A percentile compares a stretch with the other conserved stretches of the same genome.
Evolutionary conservation across 2,888 invertebrate genomes (phyloP).

Genomic region (Ectemnius lituratus): DNA sequence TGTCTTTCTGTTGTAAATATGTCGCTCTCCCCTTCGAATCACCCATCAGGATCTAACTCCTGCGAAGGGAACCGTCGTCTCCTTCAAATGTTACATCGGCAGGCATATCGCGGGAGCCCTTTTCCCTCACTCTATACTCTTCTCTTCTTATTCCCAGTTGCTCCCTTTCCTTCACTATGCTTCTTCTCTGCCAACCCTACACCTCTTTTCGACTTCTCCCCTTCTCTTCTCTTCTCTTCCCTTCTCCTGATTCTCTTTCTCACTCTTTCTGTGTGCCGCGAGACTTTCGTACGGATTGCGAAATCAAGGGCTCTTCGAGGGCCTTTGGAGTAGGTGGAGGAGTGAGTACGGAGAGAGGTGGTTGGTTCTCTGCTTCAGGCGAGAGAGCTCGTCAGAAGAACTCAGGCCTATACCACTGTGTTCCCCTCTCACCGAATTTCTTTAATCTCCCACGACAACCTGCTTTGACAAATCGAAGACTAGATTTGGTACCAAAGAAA

Average conservation of each 20-base stretch:
- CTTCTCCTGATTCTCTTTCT: constrained; percentile 18
- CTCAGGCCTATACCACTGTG: background rate
- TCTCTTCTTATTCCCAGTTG: constrained; percentile 10
- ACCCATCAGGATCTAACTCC: constrained; percentile 58
- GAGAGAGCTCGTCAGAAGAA: constrained; percentile 15
- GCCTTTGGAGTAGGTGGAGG: constrained; percentile 50
- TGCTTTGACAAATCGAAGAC: background rate
- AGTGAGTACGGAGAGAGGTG: constrained; percentile 31
- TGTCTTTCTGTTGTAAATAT: constrained; percentile 62
- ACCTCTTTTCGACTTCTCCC: background rate
- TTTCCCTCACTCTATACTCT: constrained; percentile 5
- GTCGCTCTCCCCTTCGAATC: constrained; percentile 45
- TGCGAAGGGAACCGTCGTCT: constrained; percentile 62
- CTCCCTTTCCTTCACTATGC: constrained; percentile 2
- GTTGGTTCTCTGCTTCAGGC: constrained; percentile 24
- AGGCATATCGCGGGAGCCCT: constrained; percentile 50
- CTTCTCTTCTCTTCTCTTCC: no score
- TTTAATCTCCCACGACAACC: background rate
- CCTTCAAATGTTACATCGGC: constrained; percentile 60
- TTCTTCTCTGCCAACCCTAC: constrained; percentile 7
- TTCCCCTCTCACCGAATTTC: background rate
- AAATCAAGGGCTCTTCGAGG: constrained; percentile 72
- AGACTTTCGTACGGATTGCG: constrained; percentile 70
- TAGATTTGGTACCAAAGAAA: background rate
- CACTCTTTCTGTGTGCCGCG: constrained; percentile 49